A percentile compares a stretch with the other conserved stretches of the same genome.
Conservation (phyloP, 1,140 invertebrate species). For the Hyphantria cunea region DNA sequence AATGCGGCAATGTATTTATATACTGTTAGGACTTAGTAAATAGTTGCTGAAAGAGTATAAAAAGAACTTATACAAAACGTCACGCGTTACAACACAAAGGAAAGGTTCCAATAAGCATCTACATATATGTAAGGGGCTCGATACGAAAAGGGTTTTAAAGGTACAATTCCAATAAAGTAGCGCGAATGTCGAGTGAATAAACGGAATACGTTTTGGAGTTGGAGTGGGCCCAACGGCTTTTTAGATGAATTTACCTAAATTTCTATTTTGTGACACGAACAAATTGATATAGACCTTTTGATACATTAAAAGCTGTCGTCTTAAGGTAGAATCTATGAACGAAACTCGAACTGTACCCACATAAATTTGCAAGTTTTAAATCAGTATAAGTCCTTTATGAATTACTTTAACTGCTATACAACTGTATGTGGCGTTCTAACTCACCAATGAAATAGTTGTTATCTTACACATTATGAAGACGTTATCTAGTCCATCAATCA, state of each 20-base stretch:
- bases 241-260: constrained; percentile 53
- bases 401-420: no score
- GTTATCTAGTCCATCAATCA: no score
- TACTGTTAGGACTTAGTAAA: constrained; percentile 34
- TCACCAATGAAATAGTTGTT: no score
- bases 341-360: constrained; percentile 1
- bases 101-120: constrained; percentile 56
- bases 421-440: no score
- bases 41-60: constrained; percentile 42
- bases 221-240: constrained; percentile 39
- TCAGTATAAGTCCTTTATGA: no score
- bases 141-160: constrained; percentile 62
- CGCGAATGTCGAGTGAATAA: constrained; percentile 46
- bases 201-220: constrained; percentile 39
- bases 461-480: no score
- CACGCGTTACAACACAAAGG: constrained; percentile 47
- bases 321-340: constrained; percentile 16
- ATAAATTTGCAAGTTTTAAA: no score
- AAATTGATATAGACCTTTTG: constrained; percentile 52
- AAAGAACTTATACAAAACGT: constrained; percentile 48
- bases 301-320: constrained; percentile 16
- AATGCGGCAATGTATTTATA: constrained; percentile 32
- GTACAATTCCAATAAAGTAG: constrained; percentile 63
- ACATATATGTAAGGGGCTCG: constrained; percentile 54
- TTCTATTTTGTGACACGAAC: constrained; percentile 54